These are phyloP conservation scores for Pantala flavescens DNA, from an alignment of 1,140 invertebrate species.

Conservation along the genomic window DNA sequence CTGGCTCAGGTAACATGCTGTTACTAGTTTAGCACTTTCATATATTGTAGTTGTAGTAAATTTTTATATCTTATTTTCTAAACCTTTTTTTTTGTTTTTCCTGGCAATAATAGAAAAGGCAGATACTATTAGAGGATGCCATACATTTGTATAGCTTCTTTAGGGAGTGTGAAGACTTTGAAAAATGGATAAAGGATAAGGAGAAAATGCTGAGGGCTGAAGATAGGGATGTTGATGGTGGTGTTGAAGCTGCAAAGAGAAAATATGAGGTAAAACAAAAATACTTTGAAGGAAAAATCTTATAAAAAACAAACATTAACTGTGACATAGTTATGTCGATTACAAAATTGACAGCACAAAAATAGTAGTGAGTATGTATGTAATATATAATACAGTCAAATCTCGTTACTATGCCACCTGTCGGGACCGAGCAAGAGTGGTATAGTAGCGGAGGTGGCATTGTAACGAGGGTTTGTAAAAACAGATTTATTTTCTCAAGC, in stretches of 20 bases:
- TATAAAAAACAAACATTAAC: too few species aligned
- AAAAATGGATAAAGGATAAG: conserved; percentile 94
- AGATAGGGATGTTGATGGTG: conserved; percentile 62
- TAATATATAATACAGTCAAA: too few species aligned
- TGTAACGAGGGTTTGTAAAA: too few species aligned
- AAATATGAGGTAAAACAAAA: conserved; percentile 70
- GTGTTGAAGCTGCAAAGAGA: conserved; percentile 82
- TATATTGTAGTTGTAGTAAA: conserved; percentile 5
- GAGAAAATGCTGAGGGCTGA: conserved; percentile 77
- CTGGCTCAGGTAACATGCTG: conserved; percentile 49
- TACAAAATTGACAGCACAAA: too few species aligned
- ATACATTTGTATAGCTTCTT: conserved; percentile 90
- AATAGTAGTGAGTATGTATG: too few species aligned
- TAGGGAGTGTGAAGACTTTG: conserved; percentile 95
- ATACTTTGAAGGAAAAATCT: too few species aligned
- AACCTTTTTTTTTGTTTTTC: conserved; percentile 15
- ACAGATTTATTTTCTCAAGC: too few species aligned
- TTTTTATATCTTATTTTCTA: conserved; percentile 15
- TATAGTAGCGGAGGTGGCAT: too few species aligned
- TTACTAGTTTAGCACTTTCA: background rate
- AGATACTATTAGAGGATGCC: conserved; percentile 79
- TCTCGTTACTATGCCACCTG: too few species aligned
- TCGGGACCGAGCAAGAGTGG: too few species aligned
- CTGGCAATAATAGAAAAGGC: conserved; percentile 43
- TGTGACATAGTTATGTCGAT: too few species aligned